Evolutionary conservation across 2,797 vertebrate genomes (phyloP).

Genomic region (Sus cebifrons): DNA sequence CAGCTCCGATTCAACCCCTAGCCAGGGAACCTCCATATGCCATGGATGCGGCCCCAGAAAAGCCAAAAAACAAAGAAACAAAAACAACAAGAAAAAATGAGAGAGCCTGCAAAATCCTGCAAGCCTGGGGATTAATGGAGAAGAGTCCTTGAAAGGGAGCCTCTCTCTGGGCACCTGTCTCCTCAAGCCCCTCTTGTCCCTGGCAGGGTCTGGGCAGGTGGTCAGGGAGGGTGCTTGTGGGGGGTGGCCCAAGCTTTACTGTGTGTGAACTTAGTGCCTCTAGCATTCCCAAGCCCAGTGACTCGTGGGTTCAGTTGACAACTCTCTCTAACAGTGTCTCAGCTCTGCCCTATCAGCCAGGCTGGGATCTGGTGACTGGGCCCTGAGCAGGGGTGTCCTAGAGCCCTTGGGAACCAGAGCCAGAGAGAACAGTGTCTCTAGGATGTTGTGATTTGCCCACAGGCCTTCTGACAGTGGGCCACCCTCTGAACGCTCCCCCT

Average conservation of each 20-base stretch:
- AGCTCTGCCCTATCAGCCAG: background rate
- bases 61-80: too few relatives aligned
- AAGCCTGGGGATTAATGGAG: background rate
- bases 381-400: background rate
- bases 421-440: background rate
- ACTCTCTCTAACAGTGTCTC: background rate
- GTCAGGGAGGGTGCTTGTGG: background rate
- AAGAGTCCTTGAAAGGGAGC: background rate
- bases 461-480: conserved; percentile 94
- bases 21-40: too few relatives aligned
- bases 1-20: too few relatives aligned
- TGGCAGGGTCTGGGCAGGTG: background rate
- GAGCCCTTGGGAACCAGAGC: background rate
- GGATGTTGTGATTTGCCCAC: conserved; percentile 67
- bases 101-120: background rate
- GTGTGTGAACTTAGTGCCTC: background rate
- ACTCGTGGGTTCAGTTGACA: background rate
- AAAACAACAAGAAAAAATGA: too few relatives aligned
- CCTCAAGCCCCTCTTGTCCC: background rate
- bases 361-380: background rate
- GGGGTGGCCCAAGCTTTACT: background rate
- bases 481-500: conserved; percentile 93
- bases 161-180: background rate
- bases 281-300: background rate
- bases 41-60: too few relatives aligned